A percentile compares a stretch with the other conserved stretches of the same genome.
These are phyloP conservation scores for Calliopum simillimum DNA, from an alignment of 2,888 invertebrate genomes.

Conservation along the genomic window DNA sequence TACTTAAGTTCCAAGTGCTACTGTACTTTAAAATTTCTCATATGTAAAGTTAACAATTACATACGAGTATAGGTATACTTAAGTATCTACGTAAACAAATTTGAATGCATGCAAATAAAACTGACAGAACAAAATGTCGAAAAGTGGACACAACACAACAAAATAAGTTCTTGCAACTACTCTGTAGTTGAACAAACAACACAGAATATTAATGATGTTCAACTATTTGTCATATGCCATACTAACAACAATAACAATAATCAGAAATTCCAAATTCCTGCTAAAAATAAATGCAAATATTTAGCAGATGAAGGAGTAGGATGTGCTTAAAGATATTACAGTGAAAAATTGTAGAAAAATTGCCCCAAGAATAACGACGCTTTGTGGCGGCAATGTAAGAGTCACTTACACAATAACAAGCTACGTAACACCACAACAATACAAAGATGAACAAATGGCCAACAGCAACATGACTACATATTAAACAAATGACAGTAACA, in stretches of 20 bases:
- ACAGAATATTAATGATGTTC: constrained; percentile 23
- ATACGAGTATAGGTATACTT: too few species aligned
- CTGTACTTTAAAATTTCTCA: too few species aligned
- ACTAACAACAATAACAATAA: not conserved
- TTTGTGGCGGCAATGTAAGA: not conserved
- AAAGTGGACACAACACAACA: not conserved
- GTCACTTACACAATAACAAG: too few species aligned
- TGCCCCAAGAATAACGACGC: too few species aligned
- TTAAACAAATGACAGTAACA: constrained; percentile 22
- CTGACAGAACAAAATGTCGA: too few species aligned
- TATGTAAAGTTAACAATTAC: too few species aligned
- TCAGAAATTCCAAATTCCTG: not conserved
- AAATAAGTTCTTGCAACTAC: not conserved
- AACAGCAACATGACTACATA: not conserved
- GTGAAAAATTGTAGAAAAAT: too few species aligned
- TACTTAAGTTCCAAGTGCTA: too few species aligned
- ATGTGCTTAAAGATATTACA: not conserved
- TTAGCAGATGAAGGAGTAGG: not conserved
- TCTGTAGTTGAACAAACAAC: constrained; percentile 2
- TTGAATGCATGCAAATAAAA: too few species aligned
- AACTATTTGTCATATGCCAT: constrained; percentile 20
- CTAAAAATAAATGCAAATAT: constrained; percentile 15
- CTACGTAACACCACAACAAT: too few species aligned
- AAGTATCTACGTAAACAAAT: too few species aligned
- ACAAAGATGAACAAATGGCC: too few species aligned